Conservation (phyloP, 2,113 vertebrate species). For the Nycticebus coucang region DNA sequence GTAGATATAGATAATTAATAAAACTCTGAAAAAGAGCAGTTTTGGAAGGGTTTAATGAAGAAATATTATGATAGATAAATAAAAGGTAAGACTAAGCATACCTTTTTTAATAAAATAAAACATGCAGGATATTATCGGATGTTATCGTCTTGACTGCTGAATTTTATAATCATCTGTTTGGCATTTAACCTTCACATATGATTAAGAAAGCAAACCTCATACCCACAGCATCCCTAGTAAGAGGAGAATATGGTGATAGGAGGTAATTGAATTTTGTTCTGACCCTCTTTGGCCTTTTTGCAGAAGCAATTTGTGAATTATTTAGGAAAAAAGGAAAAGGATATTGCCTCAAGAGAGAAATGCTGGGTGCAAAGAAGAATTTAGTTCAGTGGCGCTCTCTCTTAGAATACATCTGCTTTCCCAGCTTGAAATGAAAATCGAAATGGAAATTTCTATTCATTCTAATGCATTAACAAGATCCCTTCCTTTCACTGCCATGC, state of each 20-base stretch:
- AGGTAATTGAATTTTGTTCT: conserved; percentile 73
- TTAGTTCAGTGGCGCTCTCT: conserved; percentile 66
- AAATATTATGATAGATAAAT: background rate
- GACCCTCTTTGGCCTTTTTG: conserved; percentile 67
- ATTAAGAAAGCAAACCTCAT: conserved; percentile 50
- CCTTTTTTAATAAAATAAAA: conserved; percentile 47
- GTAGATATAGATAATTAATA: conserved; percentile 10
- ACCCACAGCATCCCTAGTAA: background rate
- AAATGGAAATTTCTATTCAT: conserved; percentile 75
- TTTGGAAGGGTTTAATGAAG: conserved; percentile 48
- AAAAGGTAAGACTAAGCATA: conserved; percentile 33
- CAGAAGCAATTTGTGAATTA: conserved; percentile 77
- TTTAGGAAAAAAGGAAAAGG: conserved; percentile 66
- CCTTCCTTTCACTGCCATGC: conserved; percentile 26
- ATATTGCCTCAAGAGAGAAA: conserved; percentile 77
- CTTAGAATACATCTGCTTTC: conserved; percentile 68
- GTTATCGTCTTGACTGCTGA: background rate
- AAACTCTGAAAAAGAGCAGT: background rate
- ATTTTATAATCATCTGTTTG: conserved; percentile 56
- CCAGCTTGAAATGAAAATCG: conserved; percentile 71
- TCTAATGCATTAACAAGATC: conserved; percentile 66
- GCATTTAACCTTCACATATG: conserved; percentile 59
- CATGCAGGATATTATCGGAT: background rate
- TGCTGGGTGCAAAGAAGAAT: conserved; percentile 57
- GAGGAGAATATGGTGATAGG: conserved; percentile 54